phyloP scores from a whole-genome alignment of 2,888 invertebrate species.

The Thecocarcelia acutangulata region DNA sequence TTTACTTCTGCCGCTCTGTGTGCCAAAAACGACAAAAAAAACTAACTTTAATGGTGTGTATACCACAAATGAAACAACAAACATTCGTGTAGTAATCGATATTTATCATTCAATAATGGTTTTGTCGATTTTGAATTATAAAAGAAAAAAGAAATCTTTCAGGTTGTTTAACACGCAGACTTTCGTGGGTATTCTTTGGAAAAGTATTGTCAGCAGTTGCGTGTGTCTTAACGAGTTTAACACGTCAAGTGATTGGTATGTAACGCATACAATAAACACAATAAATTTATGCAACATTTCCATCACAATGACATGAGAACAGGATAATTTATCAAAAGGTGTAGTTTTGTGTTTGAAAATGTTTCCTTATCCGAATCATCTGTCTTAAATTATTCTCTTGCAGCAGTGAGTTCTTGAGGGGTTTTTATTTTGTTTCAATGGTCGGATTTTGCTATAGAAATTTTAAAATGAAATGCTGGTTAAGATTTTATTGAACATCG shows the following conservation, averaged over 20 bases:
- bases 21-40: background rate
- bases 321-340: constrained; percentile 69
- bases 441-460: too few species aligned
- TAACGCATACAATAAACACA: constrained; percentile 55
- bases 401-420: background rate
- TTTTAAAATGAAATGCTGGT: too few species aligned
- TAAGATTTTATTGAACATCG: too few species aligned
- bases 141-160: constrained; percentile 16
- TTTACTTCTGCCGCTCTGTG: constrained; percentile 1
- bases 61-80: constrained; percentile 1
- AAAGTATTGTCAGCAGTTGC: background rate
- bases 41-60: background rate
- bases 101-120: constrained; percentile 63
- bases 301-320: constrained; percentile 66
- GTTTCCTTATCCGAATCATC: constrained; percentile 5
- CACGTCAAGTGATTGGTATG: constrained; percentile 64
- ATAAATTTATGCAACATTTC: constrained; percentile 68
- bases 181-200: background rate
- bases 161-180: constrained; percentile 2
- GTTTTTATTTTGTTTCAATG: background rate
- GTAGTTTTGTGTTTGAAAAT: constrained; percentile 25
- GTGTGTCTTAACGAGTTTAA: constrained; percentile 31
- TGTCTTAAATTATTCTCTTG: background rate
- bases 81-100: constrained; percentile 46
- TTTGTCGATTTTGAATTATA: constrained; percentile 36